Percentiles rank a stretch among this genome's conserved stretches.
phyloP scores from a whole-genome alignment of 2,797 vertebrate genomes.

The Enteromius treurensis region DNA sequence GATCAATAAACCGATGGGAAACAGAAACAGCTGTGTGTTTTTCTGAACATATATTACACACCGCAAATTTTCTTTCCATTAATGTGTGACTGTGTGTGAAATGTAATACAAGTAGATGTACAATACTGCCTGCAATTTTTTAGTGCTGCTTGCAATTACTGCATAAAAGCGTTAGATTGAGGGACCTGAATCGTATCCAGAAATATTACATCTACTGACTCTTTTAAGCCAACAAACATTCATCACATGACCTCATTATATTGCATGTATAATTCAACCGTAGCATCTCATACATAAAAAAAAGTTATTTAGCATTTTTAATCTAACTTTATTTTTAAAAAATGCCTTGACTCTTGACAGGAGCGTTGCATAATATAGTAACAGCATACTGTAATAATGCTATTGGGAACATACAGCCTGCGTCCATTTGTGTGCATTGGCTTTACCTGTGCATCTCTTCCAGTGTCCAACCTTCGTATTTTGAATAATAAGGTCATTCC shows the following conservation, averaged over 20 bases:
- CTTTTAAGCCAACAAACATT: background rate
- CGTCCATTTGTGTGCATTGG: background rate
- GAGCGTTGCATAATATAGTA: background rate
- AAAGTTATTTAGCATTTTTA: constrained; percentile 3
- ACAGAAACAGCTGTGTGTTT: constrained; percentile 6
- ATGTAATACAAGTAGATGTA: background rate
- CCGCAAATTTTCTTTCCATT: background rate
- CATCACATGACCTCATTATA: constrained; percentile 2
- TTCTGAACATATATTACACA: background rate
- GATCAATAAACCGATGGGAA: constrained; percentile 46
- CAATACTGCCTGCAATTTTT: background rate
- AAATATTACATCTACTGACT: background rate
- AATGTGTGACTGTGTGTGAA: background rate
- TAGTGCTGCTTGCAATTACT: background rate
- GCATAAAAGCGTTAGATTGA: background rate
- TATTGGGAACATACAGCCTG: background rate
- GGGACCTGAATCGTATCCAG: background rate
- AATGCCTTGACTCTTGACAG: background rate
- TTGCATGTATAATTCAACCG: constrained; percentile 21
- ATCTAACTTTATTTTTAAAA: background rate
- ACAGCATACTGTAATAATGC: background rate
- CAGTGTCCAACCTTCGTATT: constrained; percentile 11
- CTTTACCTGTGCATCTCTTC: constrained; percentile 1
- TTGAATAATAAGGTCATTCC: constrained; percentile 51
- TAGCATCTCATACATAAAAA: background rate